Evolutionary conservation across 2,888 invertebrate genomes (phyloP), one percentile per base, ranked within the genome.

Genomic region (Nephrotoma guestfalica): DNA sequence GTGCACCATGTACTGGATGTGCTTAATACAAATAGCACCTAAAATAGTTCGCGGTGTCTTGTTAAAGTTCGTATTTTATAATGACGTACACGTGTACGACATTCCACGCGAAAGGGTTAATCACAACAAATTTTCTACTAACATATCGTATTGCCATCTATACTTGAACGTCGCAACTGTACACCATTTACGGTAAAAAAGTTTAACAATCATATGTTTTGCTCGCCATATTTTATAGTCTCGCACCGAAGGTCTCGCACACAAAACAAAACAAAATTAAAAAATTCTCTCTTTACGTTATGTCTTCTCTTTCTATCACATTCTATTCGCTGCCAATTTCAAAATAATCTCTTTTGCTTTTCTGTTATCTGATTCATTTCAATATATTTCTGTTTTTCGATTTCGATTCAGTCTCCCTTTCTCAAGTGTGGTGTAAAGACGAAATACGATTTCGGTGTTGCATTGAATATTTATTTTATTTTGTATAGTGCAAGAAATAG

Each of bases 391-490:
- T n/a, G 11, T n/a, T 47, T 47, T n/a, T n/a, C n/a, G n/a, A n/a
- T n/a, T 47, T 41, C 40, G n/a, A 40, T 41, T 83, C 84, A 84
- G 84, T 84, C 84, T 84, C 84, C 84, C 84, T 84, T 84, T 84
- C 84, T 41, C n/a, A 15, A 84, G 84, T 84, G 84, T 84, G 7
- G 84, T 41, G 84, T 84, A 71, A 71, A 71, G 71, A 71, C 71
- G 71, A 9, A 30, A 0, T 7, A 11, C 13, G 71, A 30, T 2
- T 71, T 18, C 30, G 9, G 7, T 30, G 11, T 11, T 30, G 2
- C 30, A 30, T 30, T 30, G 0, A 30, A 30, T 30, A 30, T 30
- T 30, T 30, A 30, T 30, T 30, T 30, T 30, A 30, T 30, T 30
- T 30, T 71, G 30, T 71, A 71, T 30, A 71, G 71, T 30, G 71